Percentiles rank a stretch among this genome's conserved stretches.
These are phyloP conservation scores for Euspilapteryx auroguttella DNA, from an alignment of 2,888 invertebrate species.

Conservation along the genomic window DNA sequence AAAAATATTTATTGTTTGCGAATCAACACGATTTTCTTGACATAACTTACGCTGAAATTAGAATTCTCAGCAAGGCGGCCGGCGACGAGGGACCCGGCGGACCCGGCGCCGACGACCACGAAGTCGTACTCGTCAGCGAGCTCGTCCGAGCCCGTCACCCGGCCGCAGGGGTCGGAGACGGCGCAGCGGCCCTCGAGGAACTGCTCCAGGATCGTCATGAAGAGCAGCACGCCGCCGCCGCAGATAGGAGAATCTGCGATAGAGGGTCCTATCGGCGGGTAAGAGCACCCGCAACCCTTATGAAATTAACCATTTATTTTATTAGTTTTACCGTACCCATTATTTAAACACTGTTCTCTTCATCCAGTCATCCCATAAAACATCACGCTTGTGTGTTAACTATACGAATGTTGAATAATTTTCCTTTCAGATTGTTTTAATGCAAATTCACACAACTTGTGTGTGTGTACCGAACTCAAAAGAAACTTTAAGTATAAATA, in stretches of 20 bases:
- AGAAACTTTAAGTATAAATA: too few species aligned
- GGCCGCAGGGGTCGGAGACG: slow-evolving; percentile 54
- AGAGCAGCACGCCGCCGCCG: slow-evolving; percentile 45
- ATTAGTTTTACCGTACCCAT: too few species aligned
- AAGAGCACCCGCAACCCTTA: slow-evolving; percentile 45
- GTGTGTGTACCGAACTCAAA: too few species aligned
- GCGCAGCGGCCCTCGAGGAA: slow-evolving; percentile 54
- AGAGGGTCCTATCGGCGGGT: slow-evolving; percentile 45
- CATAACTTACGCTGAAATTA: slow-evolving; percentile 34
- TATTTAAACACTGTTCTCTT: too few species aligned
- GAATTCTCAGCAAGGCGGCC: slow-evolving; percentile 59
- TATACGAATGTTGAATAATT: too few species aligned
- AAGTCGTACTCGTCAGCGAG: slow-evolving; percentile 58
- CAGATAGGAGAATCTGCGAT: slow-evolving; percentile 55
- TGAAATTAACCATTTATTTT: slow-evolving; percentile 1
- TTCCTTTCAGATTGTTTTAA: too few species aligned
- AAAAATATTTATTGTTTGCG: too few species aligned
- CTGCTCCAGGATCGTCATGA: slow-evolving; percentile 63
- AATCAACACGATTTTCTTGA: too few species aligned
- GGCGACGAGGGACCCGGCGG: slow-evolving; percentile 66
- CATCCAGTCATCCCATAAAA: too few species aligned
- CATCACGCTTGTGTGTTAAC: too few species aligned
- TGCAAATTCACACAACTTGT: too few species aligned
- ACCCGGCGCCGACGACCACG: slow-evolving; percentile 65
- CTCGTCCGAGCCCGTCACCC: slow-evolving; percentile 34